These are phyloP conservation scores for Hypocryptadius cinnamomeus DNA, from an alignment of 2,113 vertebrate genomes.

Conservation along the genomic window DNA sequence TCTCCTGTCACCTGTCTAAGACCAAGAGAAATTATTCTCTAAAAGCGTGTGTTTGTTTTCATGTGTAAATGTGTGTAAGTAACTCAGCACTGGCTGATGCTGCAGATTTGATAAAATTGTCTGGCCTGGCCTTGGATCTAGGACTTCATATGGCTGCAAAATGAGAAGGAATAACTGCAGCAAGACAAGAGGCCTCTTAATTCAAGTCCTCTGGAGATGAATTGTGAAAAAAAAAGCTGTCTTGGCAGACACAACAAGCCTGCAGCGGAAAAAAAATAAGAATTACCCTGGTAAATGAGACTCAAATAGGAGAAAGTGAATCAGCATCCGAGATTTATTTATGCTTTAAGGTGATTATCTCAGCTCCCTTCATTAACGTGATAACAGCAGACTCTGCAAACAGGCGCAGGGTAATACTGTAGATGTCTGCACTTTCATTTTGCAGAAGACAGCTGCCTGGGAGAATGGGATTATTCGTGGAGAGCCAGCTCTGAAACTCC, in stretches of 20 bases:
- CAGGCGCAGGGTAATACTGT: constrained; percentile 24
- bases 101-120: background rate
- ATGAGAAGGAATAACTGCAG: background rate
- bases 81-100: rapidly evolving
- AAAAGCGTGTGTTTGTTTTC: rapidly evolving
- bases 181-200: background rate
- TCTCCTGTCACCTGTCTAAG: background rate
- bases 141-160: background rate
- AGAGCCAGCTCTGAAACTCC: background rate
- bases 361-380: constrained; percentile 35
- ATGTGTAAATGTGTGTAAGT: no score
- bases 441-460: constrained; percentile 23
- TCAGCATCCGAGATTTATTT: constrained; percentile 20
- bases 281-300: background rate
- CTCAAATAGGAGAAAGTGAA: constrained; percentile 32
- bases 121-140: background rate
- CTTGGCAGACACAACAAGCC: constrained; percentile 11
- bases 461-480: constrained; percentile 7
- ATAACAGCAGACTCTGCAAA: constrained; percentile 28
- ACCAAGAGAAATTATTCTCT: background rate
- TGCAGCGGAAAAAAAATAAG: background rate
- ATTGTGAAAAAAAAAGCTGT: background rate
- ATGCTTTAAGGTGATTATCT: constrained; percentile 53
- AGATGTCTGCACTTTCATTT: constrained; percentile 41
- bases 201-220: background rate